phyloP scores from a whole-genome alignment of 2,113 vertebrate species.

The Sapajus apella region DNA sequence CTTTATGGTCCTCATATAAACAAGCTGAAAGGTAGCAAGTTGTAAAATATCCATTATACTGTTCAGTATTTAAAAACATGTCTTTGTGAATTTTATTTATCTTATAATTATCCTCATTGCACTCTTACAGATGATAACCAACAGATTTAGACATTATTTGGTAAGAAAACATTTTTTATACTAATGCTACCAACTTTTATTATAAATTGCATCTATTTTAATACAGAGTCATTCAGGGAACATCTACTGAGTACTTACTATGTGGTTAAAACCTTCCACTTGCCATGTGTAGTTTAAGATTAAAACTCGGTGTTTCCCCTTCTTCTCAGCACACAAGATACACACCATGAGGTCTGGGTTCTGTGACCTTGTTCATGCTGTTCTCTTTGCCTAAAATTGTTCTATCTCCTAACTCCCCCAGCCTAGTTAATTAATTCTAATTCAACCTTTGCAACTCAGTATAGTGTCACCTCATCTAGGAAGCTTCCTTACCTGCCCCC shows the following conservation, averaged over 20 bases:
- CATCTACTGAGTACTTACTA: background rate
- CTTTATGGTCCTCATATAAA: background rate
- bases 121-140: background rate
- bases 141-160: background rate
- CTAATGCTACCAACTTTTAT: background rate
- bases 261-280: background rate
- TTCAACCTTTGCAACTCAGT: background rate
- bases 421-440: background rate
- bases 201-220: conserved; percentile 8
- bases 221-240: background rate
- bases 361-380: background rate
- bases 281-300: background rate
- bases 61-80: background rate
- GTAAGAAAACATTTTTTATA: conserved; percentile 19
- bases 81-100: background rate
- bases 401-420: background rate
- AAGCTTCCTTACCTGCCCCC: background rate
- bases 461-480: background rate
- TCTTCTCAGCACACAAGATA: background rate
- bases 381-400: background rate
- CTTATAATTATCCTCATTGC: background rate
- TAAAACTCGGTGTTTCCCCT: background rate
- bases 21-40: conserved; percentile 4
- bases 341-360: background rate
- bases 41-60: background rate